Evolutionary conservation across 2,888 invertebrate genomes (phyloP).

Genomic region (Drosophila helvetica): DNA sequence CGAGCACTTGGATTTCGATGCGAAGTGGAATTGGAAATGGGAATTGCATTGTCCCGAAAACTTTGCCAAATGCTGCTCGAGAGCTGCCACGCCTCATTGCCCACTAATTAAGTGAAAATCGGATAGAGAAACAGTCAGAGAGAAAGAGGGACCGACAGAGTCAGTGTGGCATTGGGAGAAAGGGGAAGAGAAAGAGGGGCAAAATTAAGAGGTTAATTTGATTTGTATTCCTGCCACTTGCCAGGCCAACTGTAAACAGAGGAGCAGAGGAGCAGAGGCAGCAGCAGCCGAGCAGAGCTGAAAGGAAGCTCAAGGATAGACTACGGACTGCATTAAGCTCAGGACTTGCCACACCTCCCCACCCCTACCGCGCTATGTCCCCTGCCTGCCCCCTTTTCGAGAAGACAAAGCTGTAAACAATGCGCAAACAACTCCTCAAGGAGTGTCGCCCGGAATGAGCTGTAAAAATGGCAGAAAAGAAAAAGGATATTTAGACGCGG

Average conservation of each 20-base stretch:
- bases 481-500: constrained; percentile 66
- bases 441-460: constrained; percentile 69
- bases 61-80: constrained; percentile 10
- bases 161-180: neutral
- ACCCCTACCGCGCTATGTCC: no score
- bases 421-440: constrained; percentile 57
- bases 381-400: neutral
- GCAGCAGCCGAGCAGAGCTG: neutral
- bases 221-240: constrained; percentile 73
- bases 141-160: neutral
- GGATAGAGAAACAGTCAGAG: neutral
- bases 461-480: constrained; percentile 50
- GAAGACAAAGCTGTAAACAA: constrained; percentile 60
- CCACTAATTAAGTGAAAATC: constrained; percentile 29
- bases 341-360: constrained; percentile 17
- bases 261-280: constrained; percentile 32
- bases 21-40: neutral
- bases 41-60: constrained; percentile 19
- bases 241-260: constrained; percentile 32
- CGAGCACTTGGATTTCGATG: neutral
- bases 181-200: neutral
- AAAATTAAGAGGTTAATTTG: constrained; percentile 58
- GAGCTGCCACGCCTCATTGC: constrained; percentile 38
- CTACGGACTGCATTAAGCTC: constrained; percentile 45
- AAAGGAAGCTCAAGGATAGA: neutral